phyloP scores from a whole-genome alignment of 2,888 invertebrate genomes.

The Dryococelus australis region DNA sequence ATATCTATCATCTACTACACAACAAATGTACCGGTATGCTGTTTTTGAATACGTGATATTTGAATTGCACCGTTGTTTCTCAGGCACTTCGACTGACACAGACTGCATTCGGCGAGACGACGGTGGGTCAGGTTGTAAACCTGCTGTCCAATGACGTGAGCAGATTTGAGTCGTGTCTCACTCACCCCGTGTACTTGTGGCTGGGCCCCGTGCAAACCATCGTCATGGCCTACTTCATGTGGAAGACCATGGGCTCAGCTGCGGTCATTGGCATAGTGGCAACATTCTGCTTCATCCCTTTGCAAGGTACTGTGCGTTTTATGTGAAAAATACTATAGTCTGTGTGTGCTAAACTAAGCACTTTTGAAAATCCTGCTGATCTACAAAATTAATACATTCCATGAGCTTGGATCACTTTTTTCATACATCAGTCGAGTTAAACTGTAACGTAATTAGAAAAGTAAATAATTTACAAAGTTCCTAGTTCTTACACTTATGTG shows the following conservation, averaged over 20 bases:
- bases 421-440: no score
- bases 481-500: no score
- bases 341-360: no score
- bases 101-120: conserved; percentile 83
- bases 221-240: conserved; percentile 81
- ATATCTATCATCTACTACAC: no score
- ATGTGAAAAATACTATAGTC: no score
- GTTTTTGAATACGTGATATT: no score
- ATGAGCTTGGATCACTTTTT: no score
- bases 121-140: conserved; percentile 77
- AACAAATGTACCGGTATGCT: no score
- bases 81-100: conserved; percentile 74
- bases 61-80: not conserved
- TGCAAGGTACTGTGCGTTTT: conserved; percentile 65
- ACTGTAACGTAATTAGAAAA: no score
- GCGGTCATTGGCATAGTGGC: conserved; percentile 74
- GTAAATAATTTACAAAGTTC: no score
- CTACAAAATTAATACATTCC: no score
- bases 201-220: conserved; percentile 85
- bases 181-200: conserved; percentile 91
- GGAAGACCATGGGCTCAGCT: conserved; percentile 70
- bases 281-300: conserved; percentile 74
- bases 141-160: conserved; percentile 94
- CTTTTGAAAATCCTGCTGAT: no score
- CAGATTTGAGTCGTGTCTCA: conserved; percentile 87